A percentile compares a stretch with the other conserved stretches of the same genome.
phyloP scores from a whole-genome alignment of 2,113 vertebrate species.

The Trichechus manatus region DNA sequence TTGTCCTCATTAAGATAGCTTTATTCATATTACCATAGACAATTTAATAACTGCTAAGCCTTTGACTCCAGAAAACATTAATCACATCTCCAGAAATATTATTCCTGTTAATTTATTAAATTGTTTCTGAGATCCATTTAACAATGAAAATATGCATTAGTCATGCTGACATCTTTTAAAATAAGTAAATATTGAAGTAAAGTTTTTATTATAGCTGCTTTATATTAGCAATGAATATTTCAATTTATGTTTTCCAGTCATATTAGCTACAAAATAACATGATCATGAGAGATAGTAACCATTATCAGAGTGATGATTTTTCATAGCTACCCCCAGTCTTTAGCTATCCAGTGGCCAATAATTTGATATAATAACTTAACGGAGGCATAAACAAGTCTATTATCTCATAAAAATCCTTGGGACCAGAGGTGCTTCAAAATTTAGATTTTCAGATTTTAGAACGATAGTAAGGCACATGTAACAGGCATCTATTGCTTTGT shows the following conservation, averaged over 20 bases:
- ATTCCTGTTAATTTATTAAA: not conserved
- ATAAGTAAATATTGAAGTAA: conserved; percentile 11
- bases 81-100: not conserved
- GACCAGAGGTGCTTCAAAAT: not conserved
- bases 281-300: not conserved
- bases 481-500: not conserved
- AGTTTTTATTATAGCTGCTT: not conserved
- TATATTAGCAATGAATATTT: not conserved
- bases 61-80: conserved; percentile 41
- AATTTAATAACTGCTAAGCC: not conserved
- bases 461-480: not conserved
- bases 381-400: not conserved
- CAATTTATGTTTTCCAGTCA: not conserved
- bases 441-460: conserved; percentile 40
- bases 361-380: not conserved
- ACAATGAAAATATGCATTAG: not conserved
- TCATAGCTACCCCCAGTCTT: not conserved
- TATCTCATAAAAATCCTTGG: not conserved
- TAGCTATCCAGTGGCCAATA: not conserved
- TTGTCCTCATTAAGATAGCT: not conserved
- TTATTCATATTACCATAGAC: not conserved
- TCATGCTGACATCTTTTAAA: not conserved
- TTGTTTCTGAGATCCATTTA: not conserved
- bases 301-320: conserved; percentile 21
- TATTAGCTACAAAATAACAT: not conserved